A percentile compares a stretch with the other conserved stretches of the same genome.
Conservation (phyloP, 2,888 invertebrate species). For the Norana najaformis region DNA sequence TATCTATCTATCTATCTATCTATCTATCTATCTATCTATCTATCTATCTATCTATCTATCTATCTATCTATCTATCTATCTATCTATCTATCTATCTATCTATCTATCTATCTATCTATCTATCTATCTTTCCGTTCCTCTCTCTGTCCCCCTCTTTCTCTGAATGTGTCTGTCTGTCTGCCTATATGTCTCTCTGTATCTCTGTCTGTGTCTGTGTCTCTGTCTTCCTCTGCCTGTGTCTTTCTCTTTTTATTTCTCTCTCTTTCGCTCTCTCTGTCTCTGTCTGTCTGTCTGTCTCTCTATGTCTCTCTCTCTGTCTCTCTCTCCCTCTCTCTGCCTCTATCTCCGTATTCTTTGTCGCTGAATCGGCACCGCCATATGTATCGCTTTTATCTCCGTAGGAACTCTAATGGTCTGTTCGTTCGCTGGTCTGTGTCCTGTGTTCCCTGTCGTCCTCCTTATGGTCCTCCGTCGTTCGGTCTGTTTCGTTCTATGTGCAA, state of each 20-base stretch:
- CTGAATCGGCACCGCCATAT: background rate
- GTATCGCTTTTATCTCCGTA: background rate
- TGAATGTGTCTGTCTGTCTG: background rate
- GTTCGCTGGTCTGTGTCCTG: background rate
- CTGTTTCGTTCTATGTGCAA: slow-evolving; percentile 21
- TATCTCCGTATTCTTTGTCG: background rate
- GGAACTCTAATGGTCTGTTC: background rate
- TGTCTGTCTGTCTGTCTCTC: no score
- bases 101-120: no score
- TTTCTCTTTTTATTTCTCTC: background rate
- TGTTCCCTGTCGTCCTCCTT: background rate
- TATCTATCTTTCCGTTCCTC: no score
- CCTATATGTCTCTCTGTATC: background rate
- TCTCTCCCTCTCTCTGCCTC: background rate
- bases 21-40: background rate
- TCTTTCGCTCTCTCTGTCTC: background rate
- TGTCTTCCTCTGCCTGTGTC: background rate
- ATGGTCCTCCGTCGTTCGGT: background rate
- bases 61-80: slow-evolving; percentile 14
- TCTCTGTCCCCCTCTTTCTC: background rate
- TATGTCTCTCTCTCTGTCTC: no score
- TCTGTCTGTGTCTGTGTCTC: background rate
- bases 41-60: background rate
- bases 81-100: background rate
- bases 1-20: background rate